Evolutionary conservation across 2,888 invertebrate species (phyloP), one percentile per base, ranked within the genome.

Genomic region (Drosophila borborema): DNA sequence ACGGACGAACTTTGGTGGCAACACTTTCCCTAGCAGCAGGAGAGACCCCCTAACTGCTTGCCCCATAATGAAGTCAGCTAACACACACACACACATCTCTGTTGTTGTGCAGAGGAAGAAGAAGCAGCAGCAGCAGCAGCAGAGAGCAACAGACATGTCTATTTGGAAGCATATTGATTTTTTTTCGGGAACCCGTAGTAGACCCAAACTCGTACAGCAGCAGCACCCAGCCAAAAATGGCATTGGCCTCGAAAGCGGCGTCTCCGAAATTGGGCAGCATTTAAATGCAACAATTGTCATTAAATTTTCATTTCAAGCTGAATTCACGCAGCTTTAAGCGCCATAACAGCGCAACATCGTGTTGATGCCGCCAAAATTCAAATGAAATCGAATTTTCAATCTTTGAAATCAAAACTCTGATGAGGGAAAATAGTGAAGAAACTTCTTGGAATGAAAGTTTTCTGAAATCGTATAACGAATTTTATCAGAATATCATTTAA

Each of bases 251-350:
- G 46, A n/a, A 45, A 45, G 64, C 38, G 28, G 34, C 60, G 53
- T 63, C 69, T 58, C 43, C 71, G 49, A 88, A 85, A 80, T 90
- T 82, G 86, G 74, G 56, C 78, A 89, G 53, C 80, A 82, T 86
- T 85, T 90, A 86, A 89, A 89, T 86, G 90, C 86, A 90, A 90
- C 90, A 86, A 90, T 86, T 86, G 87, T 74, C 81, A 89, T 90
- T 84, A 65, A 82, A 90, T 74, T 77, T 88, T 79, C 64, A 62
- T 46, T 80, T 72, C 66, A 70, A 70, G 64, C 20, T 10, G 46
- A 8, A 2, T 36, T 7, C 38, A 40, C 12, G 34, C 12, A 10
- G 16, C 61, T 54, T 55, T n/a, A 41, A 31, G 41, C 31, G 28
- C 3, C 49, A n/a, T 6, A 31, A 1, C 31, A 23, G 46, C 9